Base-by-base conservation (phyloP, 2,113 vertebrate genomes). In the Formicarius rufipectus region DNA sequence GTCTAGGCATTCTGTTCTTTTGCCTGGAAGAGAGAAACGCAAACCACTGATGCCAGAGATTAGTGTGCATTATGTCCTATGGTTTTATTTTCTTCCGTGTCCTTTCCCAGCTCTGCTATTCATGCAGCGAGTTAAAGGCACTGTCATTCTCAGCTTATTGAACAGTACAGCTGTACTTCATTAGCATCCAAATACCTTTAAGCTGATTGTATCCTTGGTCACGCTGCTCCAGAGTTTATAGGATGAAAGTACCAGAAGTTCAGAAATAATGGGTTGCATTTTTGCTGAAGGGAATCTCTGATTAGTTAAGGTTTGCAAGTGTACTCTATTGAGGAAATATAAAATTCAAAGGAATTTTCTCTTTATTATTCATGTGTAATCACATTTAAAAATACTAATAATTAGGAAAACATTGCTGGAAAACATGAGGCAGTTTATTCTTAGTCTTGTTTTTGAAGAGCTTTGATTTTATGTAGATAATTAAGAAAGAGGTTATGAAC, bases 131-230 rank as follows among this genome's bases (percentile, higher is more conserved):
- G 42, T 81, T 94, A 96, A 91, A 91, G 30, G 42, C 44, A 35
- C 22, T 40, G 8, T 71, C 42, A 3, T 71, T 87, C 75, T 91
- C 72, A 82, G 76, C 22, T 42, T 90, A 47, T 23, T 87, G 79
- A 92, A 56, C 72, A 77, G 74, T 77, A 58, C 50, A 60, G 74
- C 76, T 95, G 63, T 68, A 88, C 39, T 37, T 95, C 66, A 93
- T 97, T 95, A 96, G 50, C 76, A 93, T 84, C 47, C 73, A 88
- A 94, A 88, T 87, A 44, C 82, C 66, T 96, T 42, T 81, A 77
- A 95, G n/a, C n/a, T 82, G 76, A 58, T 72, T 89, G 73, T 94
- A 59, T 90, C 90, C 95, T 95, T 74, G 82, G 84, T 58, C 87
- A 91, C 62, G 37, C 31, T 45, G 62, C 50, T 90, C 53, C 53